These are phyloP conservation scores for Protobothrops flavoviridis DNA, from an alignment of 2,113 vertebrate species.

Conservation along the genomic window DNA sequence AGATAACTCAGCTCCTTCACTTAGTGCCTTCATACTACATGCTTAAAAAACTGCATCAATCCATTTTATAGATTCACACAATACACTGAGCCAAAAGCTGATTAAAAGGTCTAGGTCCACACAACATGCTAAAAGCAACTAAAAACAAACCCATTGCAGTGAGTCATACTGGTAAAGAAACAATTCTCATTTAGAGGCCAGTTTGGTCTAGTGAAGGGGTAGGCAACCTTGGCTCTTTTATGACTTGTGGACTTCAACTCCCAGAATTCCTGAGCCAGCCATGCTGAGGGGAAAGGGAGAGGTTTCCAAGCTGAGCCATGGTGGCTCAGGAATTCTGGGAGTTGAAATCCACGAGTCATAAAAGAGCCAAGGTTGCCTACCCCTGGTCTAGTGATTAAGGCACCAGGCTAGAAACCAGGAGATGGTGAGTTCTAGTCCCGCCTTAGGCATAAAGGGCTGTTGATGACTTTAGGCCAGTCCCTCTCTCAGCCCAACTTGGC, in stretches of 20 bases:
- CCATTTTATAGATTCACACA: not conserved
- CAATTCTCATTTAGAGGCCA: not conserved
- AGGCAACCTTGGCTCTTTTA: too few relatives aligned
- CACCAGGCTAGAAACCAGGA: not conserved
- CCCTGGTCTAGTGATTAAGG: not conserved
- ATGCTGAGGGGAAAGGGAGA: too few relatives aligned
- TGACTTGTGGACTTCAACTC: too few relatives aligned
- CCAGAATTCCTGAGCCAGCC: too few relatives aligned
- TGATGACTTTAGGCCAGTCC: not conserved
- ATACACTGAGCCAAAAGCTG: not conserved
- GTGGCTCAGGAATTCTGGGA: too few relatives aligned
- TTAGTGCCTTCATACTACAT: not conserved
- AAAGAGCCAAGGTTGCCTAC: too few relatives aligned
- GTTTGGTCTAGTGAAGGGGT: not conserved
- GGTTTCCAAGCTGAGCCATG: too few relatives aligned
- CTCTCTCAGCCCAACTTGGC: not conserved
- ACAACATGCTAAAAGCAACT: not conserved
- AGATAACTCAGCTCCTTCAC: not conserved
- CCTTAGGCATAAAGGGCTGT: not conserved
- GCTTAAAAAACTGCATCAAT: not conserved
- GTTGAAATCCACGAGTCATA: too few relatives aligned
- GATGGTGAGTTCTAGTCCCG: not conserved
- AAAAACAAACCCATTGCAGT: not conserved
- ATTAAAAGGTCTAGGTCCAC: not conserved
- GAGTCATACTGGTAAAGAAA: not conserved